These are phyloP conservation scores for Calephelis perditalis DNA, from an alignment of 2,888 invertebrate species.

Conservation along the genomic window DNA sequence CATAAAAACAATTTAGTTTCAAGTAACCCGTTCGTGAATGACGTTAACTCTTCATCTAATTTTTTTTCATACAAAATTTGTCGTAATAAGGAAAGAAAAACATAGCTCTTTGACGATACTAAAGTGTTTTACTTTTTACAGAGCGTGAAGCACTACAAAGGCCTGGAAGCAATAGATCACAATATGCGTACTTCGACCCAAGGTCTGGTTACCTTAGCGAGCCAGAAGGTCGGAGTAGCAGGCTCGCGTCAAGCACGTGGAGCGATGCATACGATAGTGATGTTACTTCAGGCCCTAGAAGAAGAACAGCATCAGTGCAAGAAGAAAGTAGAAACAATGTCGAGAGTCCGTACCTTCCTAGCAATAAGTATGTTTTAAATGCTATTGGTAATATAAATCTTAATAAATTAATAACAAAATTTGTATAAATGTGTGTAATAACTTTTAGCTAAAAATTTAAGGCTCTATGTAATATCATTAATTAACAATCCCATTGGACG, in stretches of 20 bases:
- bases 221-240: constrained; percentile 63
- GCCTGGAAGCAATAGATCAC: constrained; percentile 57
- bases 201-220: constrained; percentile 72
- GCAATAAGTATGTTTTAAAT: constrained; percentile 56
- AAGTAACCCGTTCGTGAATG: too few species aligned
- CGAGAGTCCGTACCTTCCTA: constrained; percentile 53
- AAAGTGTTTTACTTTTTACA: not conserved
- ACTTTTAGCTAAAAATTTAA: too few species aligned
- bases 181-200: constrained; percentile 74
- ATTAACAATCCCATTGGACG: too few species aligned
- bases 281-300: constrained; percentile 53
- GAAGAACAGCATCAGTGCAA: constrained; percentile 66
- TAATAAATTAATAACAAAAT: too few species aligned
- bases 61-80: too few species aligned
- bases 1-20: too few species aligned
- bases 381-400: not conserved
- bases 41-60: too few species aligned
- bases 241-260: constrained; percentile 55
- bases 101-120: too few species aligned
- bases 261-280: constrained; percentile 72
- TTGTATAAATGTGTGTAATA: too few species aligned
- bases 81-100: too few species aligned
- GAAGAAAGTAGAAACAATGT: constrained; percentile 58
- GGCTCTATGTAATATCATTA: too few species aligned
- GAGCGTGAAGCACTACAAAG: constrained; percentile 59